These are phyloP conservation scores for Columba janthina DNA, from an alignment of 2,113 vertebrate genomes.

Conservation along the genomic window DNA sequence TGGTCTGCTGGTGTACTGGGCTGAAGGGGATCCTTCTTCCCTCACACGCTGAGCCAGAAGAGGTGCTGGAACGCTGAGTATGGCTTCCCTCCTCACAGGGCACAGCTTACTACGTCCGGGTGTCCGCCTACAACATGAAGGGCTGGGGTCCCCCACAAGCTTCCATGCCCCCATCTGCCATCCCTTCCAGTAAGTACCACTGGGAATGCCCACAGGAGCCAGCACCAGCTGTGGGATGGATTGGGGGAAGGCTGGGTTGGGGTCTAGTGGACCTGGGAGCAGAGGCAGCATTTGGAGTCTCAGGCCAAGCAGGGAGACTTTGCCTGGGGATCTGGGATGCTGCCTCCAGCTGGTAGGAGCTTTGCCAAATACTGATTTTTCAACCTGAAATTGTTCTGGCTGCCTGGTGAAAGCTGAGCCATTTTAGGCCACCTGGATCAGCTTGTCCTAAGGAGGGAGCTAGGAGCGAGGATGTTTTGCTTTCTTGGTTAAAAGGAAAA, in stretches of 20 bases:
- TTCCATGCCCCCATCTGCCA: conserved; percentile 80
- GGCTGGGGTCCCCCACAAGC: conserved; percentile 84
- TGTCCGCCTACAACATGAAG: conserved; percentile 93
- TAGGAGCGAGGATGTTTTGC: neutral
- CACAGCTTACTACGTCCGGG: conserved; percentile 82
- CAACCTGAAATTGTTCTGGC: neutral
- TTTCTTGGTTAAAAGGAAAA: neutral
- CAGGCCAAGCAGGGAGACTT: neutral
- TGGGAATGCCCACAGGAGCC: accelerated
- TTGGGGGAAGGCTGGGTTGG: neutral
- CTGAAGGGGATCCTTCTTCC: neutral
- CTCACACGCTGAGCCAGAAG: accelerated
- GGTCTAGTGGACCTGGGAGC: accelerated
- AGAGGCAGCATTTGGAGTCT: neutral
- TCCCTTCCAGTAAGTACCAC: conserved; percentile 86
- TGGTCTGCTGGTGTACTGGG: neutral
- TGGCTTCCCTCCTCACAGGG: conserved; percentile 73
- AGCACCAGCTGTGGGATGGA: accelerated
- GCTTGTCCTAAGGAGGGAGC: neutral
- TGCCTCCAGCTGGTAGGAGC: neutral
- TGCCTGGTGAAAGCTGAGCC: neutral
- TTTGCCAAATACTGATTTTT: neutral
- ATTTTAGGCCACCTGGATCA: neutral
- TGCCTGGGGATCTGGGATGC: accelerated
- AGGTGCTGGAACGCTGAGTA: neutral